These are phyloP conservation scores for Drosophila melanica DNA, from an alignment of 1,140 invertebrate species.

Conservation along the genomic window DNA sequence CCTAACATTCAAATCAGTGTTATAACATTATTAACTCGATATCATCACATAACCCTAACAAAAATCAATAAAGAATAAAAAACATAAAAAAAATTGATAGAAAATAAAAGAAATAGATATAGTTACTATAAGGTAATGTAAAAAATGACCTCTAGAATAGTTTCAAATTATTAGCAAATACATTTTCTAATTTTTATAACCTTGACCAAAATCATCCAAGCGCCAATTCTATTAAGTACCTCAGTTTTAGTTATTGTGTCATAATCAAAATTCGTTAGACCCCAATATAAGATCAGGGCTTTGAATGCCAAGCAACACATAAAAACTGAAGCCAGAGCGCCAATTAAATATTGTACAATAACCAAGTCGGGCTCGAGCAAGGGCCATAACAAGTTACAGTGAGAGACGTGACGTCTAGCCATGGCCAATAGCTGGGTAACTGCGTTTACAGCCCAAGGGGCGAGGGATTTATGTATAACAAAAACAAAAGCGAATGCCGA, in stretches of 20 bases:
- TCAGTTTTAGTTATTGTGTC: background rate
- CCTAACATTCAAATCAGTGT: too few relatives aligned
- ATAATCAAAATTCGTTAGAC: slow-evolving; percentile 3
- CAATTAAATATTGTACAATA: slow-evolving; percentile 63
- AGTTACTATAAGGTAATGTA: too few relatives aligned
- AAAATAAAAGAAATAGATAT: too few relatives aligned
- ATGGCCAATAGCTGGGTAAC: slow-evolving; percentile 45
- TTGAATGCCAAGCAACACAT: slow-evolving; percentile 35
- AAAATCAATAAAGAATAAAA: too few relatives aligned
- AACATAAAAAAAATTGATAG: too few relatives aligned
- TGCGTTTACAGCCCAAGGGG: background rate
- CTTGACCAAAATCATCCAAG: slow-evolving; percentile 33
- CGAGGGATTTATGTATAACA: too few relatives aligned
- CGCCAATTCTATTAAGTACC: slow-evolving; percentile 22
- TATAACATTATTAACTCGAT: too few relatives aligned
- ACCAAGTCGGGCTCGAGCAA: slow-evolving; percentile 12
- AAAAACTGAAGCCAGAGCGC: slow-evolving; percentile 17
- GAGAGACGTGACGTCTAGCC: slow-evolving; percentile 47
- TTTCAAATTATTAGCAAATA: background rate
- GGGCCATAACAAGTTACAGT: slow-evolving; percentile 45
- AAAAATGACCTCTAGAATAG: background rate
- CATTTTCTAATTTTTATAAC: slow-evolving; percentile 4
- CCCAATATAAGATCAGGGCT: slow-evolving; percentile 27
- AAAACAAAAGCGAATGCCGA: slow-evolving; percentile 23
- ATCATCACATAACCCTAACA: too few relatives aligned